Base-by-base conservation (phyloP, 2,113 vertebrate species). In the Calonectris borealis region DNA sequence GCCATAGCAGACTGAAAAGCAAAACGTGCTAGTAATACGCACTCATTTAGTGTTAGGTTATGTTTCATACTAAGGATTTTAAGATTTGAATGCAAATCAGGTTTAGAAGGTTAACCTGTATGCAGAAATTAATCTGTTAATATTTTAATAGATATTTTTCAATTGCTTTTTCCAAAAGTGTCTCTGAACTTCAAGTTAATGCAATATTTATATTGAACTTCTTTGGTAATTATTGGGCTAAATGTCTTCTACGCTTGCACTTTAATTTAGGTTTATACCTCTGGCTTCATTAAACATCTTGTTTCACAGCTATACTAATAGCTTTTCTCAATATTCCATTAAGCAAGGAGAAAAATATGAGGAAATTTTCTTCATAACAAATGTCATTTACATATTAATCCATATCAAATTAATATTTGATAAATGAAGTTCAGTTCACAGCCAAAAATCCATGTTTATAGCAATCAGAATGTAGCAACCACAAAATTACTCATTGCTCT, bases 241-340 rank as follows among this genome's bases (percentile, higher is more conserved):
- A 97, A 88, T 16, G 5, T 85, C 82, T 90, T 80, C 75, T 87
- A 73, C 62, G 93, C 71, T 58, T 62, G 46, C 81, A 82, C 65
- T 92, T 88, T 71, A 86, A 96, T 95, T 95, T 92, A 94, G 81
- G 70, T 93, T 96, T 73, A 81, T 76, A 96, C 73, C 60, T 80
- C 71, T 18, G 29, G 80, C 68, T 95, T 95, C 93, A 97, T 95
- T 96, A 95, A 96, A 93, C 83, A 92, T 92, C 88, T 85, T 83
- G 60, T 96, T 96, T 94, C 93, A 95, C 29, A 85, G 48, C 60
- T 52, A 62, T 72, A 64, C 58, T 92, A 96, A 95, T 72, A 75
- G 34, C 71, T 94, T 96, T 93, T 85, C 83, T 93, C 93, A 84
- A 83, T 94, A 95, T 90, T 92, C 75, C 61, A 93, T 85, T 90